Evolutionary conservation across 2,113 vertebrate species (phyloP).

Genomic region (Peromyscus leucopus): DNA sequence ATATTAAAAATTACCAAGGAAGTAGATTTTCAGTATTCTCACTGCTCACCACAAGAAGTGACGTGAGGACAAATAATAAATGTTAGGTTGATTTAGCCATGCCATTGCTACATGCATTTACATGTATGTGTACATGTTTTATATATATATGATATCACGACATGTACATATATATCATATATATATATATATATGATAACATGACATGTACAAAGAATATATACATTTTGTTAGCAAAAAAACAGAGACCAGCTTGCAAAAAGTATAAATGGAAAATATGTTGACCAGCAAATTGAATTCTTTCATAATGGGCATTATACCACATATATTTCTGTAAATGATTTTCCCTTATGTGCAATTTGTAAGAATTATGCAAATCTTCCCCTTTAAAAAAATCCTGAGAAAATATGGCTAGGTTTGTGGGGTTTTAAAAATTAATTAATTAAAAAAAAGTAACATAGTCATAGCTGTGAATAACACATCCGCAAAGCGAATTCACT

Average conservation of each 20-base stretch:
- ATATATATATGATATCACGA: too few relatives aligned
- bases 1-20: too few relatives aligned
- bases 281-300: neutral
- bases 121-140: neutral
- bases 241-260: neutral
- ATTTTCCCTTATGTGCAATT: constrained; percentile 36
- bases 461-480: constrained; percentile 68
- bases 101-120: neutral
- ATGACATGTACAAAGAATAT: neutral
- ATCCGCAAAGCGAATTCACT: constrained; percentile 63
- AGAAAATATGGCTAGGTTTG: neutral
- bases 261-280: constrained; percentile 9
- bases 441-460: neutral
- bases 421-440: constrained; percentile 3
- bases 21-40: neutral
- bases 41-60: neutral
- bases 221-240: neutral
- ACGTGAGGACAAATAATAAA: neutral
- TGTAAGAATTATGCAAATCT: constrained; percentile 37
- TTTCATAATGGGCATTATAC: neutral
- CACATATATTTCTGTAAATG: neutral
- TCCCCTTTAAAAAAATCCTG: neutral
- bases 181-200: neutral
- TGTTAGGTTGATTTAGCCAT: neutral
- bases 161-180: neutral